phyloP scores from a whole-genome alignment of 2,888 invertebrate genomes.

The Smittia sp. region DNA sequence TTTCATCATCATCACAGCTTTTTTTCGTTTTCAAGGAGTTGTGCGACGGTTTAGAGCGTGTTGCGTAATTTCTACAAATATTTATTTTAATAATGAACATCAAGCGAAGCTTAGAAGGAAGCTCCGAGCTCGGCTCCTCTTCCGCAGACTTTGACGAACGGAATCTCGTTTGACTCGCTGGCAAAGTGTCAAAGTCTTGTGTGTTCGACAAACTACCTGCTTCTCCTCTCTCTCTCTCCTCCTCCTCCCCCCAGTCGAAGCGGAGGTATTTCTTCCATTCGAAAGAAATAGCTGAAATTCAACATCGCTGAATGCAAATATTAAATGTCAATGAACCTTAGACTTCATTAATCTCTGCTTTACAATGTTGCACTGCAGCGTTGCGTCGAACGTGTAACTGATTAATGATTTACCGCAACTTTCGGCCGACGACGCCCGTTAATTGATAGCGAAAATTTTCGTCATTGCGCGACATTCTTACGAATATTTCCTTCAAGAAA shows the following conservation, averaged over 20 bases:
- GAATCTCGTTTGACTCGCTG: constrained; percentile 24
- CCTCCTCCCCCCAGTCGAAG: background rate
- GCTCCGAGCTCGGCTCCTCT: no score
- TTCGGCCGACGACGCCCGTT: no score
- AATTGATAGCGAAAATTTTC: no score
- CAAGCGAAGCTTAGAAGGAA: no score
- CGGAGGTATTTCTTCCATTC: background rate
- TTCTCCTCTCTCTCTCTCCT: background rate
- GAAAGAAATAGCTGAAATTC: constrained; percentile 34
- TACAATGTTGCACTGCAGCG: background rate
- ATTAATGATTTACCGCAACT: background rate
- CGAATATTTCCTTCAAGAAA: background rate
- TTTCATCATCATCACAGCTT: constrained; percentile 6
- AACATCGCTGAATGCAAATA: constrained; percentile 37
- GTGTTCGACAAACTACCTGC: background rate
- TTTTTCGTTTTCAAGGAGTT: background rate
- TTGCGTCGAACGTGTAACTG: background rate
- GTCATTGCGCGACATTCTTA: no score
- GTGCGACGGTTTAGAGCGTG: background rate
- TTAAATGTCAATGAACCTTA: constrained; percentile 37
- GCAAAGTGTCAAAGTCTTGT: background rate
- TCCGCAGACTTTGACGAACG: background rate
- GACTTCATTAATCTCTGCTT: constrained; percentile 27
- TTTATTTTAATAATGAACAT: no score
- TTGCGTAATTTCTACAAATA: background rate